Evolutionary conservation across 2,797 vertebrate genomes (phyloP), one percentile per base, ranked within the genome.

Genomic region (Notolabrus celidotus): DNA sequence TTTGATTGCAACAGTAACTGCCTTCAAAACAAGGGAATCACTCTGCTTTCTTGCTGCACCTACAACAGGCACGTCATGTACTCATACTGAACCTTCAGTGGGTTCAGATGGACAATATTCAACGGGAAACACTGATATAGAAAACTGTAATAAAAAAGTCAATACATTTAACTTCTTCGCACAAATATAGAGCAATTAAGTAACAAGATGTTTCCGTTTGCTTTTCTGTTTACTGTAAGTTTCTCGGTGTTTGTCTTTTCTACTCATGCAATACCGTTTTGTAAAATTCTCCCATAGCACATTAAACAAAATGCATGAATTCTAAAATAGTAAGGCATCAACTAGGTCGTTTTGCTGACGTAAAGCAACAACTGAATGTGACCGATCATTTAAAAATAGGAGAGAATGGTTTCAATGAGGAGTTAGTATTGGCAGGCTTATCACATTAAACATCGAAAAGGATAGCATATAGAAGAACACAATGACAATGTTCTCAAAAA

Each of bases 371-470:
- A 78, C 58, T 79, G 70, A 85, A 85, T 25, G 52, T 83, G 75
- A 89, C 74, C 82, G 76, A 88, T 73, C 34, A 16, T 64, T 75
- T 86, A 58, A 67, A 84, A 83, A 79, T 72, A 54, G 16, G 65
- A 82, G 57, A 87, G 56, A 86, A 90, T 71, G 53, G 79, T 81
- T 86, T 77, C 51, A 83, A 77, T 36, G 22, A 71, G 58, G 59
- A 82, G 82, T 89, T 90, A 86, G 86, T 88, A 89, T 67, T 67
- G 81, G 70, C 78, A 84, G 68, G 76, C 63, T 80, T 51, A 66
- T 64, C 64, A 78, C 81, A 81, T 78, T 75, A 51, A 86, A 85
- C 64, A 62, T 69, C 43, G 85, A 23, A 49, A 59, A 67, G 14
- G 45, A 66, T 51, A 76, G 52, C 54, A 61, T 56, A 42, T 53